Evolutionary conservation across 2,113 vertebrate species (phyloP), one percentile per base, ranked within the genome.

Genomic region (Noctilio leporinus): DNA sequence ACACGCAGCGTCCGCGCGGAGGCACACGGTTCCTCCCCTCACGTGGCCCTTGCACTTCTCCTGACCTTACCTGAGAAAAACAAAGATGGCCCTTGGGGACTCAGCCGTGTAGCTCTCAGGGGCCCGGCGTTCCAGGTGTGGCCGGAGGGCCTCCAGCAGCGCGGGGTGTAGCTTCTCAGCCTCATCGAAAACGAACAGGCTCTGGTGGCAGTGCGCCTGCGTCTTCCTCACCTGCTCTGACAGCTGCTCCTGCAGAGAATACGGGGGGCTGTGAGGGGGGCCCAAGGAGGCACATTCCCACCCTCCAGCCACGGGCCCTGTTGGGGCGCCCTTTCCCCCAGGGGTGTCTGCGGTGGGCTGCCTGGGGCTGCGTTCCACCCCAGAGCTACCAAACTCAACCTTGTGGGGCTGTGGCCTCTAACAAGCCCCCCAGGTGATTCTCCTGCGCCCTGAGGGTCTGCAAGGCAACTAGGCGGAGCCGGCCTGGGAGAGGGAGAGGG

Each of bases 121-220:
- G 97, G 98, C 92, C 10, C 96, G 96, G 62, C 49, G 98, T 95
- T 98, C 98, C 98, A 99, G 94, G 96, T 98, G 99, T 51, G 98
- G 99, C 80, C 98, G 98, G 65, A 99, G 98, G 91, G 98, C 98
- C 3, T 99, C 99, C 53, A 99, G 99, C 85, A 99, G 99, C 38
- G 96, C 98, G 0, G 98, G 98, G 43, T 99, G 99, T 81, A 99
- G 98, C 96, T 99, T 99, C 97, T 99, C 99, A 0, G 99, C 99
- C 95, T 99, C 99, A 1, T 99, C 99, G 0, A 99, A 99, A 96
- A 99, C 98, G 95, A 99, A 99, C 76, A 99, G 98, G 38, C 99
- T 98, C 98, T 99, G 99, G 17, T 93, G 93, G 95, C 99, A 99
- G 69, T 96, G 98, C 86, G 98, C 95, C 80, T 99, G 97, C 2